phyloP scores from a whole-genome alignment of 2,888 invertebrate species.

The Rutpela maculata region DNA sequence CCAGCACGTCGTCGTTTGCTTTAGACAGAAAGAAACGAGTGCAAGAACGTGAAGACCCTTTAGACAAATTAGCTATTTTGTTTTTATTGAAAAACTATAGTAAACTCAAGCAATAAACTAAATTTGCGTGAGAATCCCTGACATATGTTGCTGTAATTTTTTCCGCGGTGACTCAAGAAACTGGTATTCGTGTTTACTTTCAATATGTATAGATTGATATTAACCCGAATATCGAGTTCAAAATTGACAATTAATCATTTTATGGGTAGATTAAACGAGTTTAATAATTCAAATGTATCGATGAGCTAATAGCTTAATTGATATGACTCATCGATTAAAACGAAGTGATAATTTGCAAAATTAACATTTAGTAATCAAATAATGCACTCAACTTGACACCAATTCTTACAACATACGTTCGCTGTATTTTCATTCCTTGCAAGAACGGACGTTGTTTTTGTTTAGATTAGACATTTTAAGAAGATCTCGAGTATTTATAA shows the following conservation, averaged over 20 bases:
- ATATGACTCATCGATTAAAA: conserved; percentile 66
- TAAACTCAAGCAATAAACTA: conserved; percentile 47
- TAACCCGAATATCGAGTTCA: conserved; percentile 53
- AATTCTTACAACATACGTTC: conserved; percentile 38
- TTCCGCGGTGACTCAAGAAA: conserved; percentile 30
- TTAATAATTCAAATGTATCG: conserved; percentile 70
- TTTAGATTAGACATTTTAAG: not conserved
- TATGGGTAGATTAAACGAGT: conserved; percentile 61
- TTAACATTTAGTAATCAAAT: conserved; percentile 58
- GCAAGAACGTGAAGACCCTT: conserved; percentile 18
- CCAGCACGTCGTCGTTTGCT: conserved; percentile 5
- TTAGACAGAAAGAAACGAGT: conserved; percentile 17
- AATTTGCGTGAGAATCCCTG: conserved; percentile 54
- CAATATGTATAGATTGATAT: conserved; percentile 33
- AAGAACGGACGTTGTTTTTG: not conserved
- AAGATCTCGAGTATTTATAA: not conserved
- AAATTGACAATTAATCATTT: conserved; percentile 60
- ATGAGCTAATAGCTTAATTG: conserved; percentile 70
- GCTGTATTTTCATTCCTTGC: not conserved
- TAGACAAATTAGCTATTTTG: conserved; percentile 39
- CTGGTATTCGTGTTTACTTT: conserved; percentile 33
- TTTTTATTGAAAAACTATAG: conserved; percentile 55
- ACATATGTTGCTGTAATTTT: conserved; percentile 41
- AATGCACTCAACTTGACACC: conserved; percentile 51
- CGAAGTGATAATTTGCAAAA: conserved; percentile 61